These are phyloP conservation scores for Lasioglossum leucozonium DNA, from an alignment of 2,888 invertebrate species.

Conservation along the genomic window DNA sequence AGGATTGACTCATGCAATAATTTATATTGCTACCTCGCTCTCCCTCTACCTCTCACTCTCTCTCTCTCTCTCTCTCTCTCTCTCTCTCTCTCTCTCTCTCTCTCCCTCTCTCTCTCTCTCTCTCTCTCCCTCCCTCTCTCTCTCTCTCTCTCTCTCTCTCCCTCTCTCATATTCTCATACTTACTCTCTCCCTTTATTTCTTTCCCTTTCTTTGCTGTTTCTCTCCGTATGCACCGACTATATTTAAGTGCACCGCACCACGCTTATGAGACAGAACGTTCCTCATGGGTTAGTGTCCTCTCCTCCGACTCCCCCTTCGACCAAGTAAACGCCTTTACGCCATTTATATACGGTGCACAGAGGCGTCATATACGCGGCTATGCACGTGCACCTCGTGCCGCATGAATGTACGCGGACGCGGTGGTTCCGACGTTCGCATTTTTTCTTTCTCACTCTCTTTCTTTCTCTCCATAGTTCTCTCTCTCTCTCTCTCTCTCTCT, in stretches of 20 bases:
- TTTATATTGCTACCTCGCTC: slow-evolving; percentile 70
- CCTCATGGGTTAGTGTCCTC: slow-evolving; percentile 74
- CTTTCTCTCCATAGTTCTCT: neutral
- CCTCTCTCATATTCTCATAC: neutral
- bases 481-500: neutral
- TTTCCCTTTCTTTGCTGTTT: slow-evolving; percentile 1
- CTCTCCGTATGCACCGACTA: slow-evolving; percentile 67
- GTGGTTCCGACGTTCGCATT: neutral
- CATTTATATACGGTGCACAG: slow-evolving; percentile 66
- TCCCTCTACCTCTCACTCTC: slow-evolving; percentile 11
- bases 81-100: neutral
- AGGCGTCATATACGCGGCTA: slow-evolving; percentile 51
- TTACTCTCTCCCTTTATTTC: slow-evolving; percentile 6
- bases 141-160: neutral
- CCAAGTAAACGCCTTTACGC: slow-evolving; percentile 68
- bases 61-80: slow-evolving; percentile 8
- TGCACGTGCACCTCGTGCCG: slow-evolving; percentile 44
- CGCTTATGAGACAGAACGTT: slow-evolving; percentile 71
- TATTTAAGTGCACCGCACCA: slow-evolving; percentile 74
- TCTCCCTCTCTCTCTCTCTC: slow-evolving; percentile 18
- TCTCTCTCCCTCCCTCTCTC: slow-evolving; percentile 4
- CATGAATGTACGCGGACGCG: slow-evolving; percentile 15
- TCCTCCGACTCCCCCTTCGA: slow-evolving; percentile 58
- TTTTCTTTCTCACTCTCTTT: too few relatives aligned
- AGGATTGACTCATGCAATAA: slow-evolving; percentile 73